Conservation (phyloP, 2,113 vertebrate species). For the Empidonax traillii region DNA sequence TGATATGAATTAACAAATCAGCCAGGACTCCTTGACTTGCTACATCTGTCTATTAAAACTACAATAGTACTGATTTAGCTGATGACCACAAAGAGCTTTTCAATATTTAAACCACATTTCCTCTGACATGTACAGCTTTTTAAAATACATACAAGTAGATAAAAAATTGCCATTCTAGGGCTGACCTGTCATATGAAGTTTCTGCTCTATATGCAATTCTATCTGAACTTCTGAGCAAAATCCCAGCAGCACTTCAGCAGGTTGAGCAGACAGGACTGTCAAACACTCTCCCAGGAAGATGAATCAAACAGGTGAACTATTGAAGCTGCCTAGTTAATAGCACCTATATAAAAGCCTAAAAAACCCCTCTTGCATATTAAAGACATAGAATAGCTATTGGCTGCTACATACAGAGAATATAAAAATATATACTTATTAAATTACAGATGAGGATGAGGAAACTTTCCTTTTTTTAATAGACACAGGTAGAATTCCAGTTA, state of each 20-base stretch:
- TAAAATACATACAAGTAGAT: background rate
- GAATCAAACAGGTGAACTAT: background rate
- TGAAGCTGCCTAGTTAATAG: background rate
- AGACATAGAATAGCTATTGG: background rate
- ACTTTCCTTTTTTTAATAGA: background rate
- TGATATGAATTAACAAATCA: background rate
- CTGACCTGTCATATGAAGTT: accelerated
- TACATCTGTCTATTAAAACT: background rate
- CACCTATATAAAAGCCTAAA: background rate
- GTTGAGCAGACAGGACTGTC: background rate
- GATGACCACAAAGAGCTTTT: background rate
- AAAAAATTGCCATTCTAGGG: background rate
- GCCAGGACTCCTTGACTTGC: background rate
- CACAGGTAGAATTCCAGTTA: background rate
- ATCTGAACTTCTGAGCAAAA: background rate
- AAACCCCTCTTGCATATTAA: background rate
- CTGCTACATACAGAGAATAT: background rate
- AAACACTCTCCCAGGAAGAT: background rate
- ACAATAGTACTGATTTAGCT: background rate
- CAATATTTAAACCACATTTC: background rate
- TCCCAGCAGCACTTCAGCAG: background rate
- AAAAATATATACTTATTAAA: background rate
- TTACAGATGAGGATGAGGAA: background rate
- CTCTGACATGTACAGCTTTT: background rate
- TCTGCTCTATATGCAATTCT: background rate